Evolutionary conservation across 2,888 invertebrate genomes (phyloP).

Genomic region (Germaria angustata): DNA sequence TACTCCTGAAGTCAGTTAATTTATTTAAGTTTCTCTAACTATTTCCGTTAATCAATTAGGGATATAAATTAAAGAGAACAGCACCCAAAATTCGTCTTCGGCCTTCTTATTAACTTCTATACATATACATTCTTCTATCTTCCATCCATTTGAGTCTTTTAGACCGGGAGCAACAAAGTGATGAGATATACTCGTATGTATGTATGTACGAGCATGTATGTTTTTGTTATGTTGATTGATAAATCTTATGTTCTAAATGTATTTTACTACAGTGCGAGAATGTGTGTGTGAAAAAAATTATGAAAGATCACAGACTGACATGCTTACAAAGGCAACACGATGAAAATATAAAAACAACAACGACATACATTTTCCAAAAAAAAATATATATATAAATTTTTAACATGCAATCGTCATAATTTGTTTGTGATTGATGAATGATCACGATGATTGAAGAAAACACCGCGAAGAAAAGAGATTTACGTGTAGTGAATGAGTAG

Average conservation of each 20-base stretch:
- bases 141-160: neutral
- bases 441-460: constrained; percentile 50
- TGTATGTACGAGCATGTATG: too few relatives aligned
- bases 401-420: constrained; percentile 36
- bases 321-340: constrained; percentile 17
- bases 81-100: neutral
- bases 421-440: constrained; percentile 55
- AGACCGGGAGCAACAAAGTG: neutral
- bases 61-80: too few relatives aligned
- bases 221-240: constrained; percentile 21
- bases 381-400: too few relatives aligned
- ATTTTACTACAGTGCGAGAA: constrained; percentile 39
- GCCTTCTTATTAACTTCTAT: neutral
- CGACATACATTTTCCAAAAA: neutral
- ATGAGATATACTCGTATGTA: too few relatives aligned
- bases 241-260: constrained; percentile 28
- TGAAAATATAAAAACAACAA: constrained; percentile 13
- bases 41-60: too few relatives aligned
- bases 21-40: too few relatives aligned
- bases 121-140: neutral
- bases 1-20: too few relatives aligned
- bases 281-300: constrained; percentile 38
- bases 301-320: constrained; percentile 47
- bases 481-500: constrained; percentile 25
- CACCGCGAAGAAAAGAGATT: neutral